These are phyloP conservation scores for Chlorodrepanis virens DNA, from an alignment of 2,113 vertebrate species.

Conservation along the genomic window DNA sequence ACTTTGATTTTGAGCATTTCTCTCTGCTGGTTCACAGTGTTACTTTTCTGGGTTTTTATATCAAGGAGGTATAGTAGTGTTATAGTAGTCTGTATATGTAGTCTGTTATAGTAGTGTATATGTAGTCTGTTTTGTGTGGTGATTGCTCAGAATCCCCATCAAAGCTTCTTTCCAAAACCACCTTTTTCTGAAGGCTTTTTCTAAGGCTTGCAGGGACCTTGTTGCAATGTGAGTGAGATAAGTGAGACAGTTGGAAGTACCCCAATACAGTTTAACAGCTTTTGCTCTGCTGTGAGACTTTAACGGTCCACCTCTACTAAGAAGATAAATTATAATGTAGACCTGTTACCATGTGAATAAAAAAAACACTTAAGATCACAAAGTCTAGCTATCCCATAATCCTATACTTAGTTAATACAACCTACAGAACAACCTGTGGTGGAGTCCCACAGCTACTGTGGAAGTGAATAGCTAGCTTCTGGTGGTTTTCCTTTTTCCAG, in stretches of 20 bases:
- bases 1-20: neutral
- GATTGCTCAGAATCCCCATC: neutral
- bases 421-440: neutral
- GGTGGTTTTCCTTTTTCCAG: neutral
- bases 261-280: neutral
- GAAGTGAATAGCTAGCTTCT: neutral
- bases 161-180: neutral
- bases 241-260: neutral
- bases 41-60: neutral
- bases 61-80: neutral
- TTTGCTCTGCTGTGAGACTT: neutral
- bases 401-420: fast-evolving
- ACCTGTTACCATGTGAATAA: neutral
- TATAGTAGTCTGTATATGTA: too few species aligned
- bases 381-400: neutral
- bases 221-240: neutral
- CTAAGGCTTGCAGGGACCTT: neutral
- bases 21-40: neutral
- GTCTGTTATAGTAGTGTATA: too few species aligned
- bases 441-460: neutral
- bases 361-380: neutral
- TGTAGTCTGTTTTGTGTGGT: neutral
- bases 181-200: neutral
- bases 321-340: neutral
- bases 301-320: neutral